A percentile compares a stretch with the other conserved stretches of the same genome.
phyloP scores from a whole-genome alignment of 2,888 invertebrate genomes.

The Trichopria drosophilae region DNA sequence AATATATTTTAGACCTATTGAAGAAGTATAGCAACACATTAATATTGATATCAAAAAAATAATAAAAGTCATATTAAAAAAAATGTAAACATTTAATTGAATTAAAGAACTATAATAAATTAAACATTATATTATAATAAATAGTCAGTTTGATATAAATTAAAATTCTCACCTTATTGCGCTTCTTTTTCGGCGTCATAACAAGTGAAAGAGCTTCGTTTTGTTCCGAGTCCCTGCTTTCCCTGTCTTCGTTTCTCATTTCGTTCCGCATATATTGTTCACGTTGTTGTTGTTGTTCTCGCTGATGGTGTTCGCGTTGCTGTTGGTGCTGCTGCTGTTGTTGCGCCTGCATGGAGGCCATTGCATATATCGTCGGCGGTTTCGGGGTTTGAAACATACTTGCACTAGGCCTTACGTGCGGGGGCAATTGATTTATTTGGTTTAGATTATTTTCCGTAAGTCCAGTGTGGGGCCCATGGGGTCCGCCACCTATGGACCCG shows the following conservation, averaged over 20 bases:
- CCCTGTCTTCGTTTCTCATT: constrained; percentile 53
- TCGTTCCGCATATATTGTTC: constrained; percentile 53
- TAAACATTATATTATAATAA: too few relatives aligned
- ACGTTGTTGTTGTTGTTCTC: constrained; percentile 52
- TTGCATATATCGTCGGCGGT: constrained; percentile 65
- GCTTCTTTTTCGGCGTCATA: constrained; percentile 92
- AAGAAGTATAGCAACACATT: not conserved
- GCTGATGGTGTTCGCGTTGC: constrained; percentile 51
- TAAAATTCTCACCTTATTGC: constrained; percentile 75
- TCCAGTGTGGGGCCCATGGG: constrained; percentile 52
- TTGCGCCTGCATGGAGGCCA: constrained; percentile 58
- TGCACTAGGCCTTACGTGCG: constrained; percentile 69
- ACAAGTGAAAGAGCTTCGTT: constrained; percentile 94
- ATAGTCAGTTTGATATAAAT: not conserved
- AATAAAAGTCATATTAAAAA: too few relatives aligned
- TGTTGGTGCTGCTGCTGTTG: constrained; percentile 62
- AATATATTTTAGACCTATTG: not conserved
- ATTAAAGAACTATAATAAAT: too few relatives aligned
- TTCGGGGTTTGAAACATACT: constrained; percentile 85
- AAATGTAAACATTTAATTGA: too few relatives aligned
- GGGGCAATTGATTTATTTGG: constrained; percentile 63
- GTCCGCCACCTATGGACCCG: constrained; percentile 58
- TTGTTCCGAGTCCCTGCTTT: constrained; percentile 74
- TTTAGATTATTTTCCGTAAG: constrained; percentile 63
- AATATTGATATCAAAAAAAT: not conserved